Conservation (phyloP, 2,888 invertebrate genomes). For the Timema podura region DNA sequence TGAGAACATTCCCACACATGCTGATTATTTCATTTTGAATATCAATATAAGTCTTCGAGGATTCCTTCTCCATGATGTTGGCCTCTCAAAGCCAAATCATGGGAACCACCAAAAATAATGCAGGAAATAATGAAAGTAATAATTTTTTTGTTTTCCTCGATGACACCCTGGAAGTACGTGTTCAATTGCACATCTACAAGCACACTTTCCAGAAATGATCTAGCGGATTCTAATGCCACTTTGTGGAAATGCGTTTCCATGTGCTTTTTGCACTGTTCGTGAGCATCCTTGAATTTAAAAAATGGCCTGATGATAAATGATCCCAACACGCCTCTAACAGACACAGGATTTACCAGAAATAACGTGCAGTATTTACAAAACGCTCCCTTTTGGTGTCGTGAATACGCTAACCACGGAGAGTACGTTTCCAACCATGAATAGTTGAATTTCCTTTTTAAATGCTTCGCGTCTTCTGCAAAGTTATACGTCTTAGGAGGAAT, state of each 20-base stretch:
- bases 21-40: constrained; percentile 40
- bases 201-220: constrained; percentile 34
- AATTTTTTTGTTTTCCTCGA: constrained; percentile 32
- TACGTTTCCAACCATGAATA: too few relatives aligned
- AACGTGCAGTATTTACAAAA: constrained; percentile 36
- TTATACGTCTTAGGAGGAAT: background rate
- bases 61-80: constrained; percentile 32
- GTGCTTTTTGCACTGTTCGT: constrained; percentile 35
- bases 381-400: too few relatives aligned
- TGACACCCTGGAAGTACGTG: constrained; percentile 25
- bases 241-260: constrained; percentile 34
- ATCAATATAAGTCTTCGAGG: constrained; percentile 33
- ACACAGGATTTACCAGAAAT: constrained; percentile 32
- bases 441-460: background rate
- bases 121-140: constrained; percentile 31
- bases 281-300: constrained; percentile 35
- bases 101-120: constrained; percentile 17
- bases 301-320: constrained; percentile 37
- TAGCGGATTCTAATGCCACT: constrained; percentile 36
- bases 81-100: constrained; percentile 19
- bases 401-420: too few relatives aligned
- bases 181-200: constrained; percentile 31
- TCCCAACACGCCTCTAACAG: constrained; percentile 34
- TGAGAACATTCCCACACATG: constrained; percentile 35
- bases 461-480: too few relatives aligned